A percentile compares a stretch with the other conserved stretches of the same genome.
These are phyloP conservation scores for Nephrocerus scutellatus DNA, from an alignment of 2,888 invertebrate species.

Conservation along the genomic window DNA sequence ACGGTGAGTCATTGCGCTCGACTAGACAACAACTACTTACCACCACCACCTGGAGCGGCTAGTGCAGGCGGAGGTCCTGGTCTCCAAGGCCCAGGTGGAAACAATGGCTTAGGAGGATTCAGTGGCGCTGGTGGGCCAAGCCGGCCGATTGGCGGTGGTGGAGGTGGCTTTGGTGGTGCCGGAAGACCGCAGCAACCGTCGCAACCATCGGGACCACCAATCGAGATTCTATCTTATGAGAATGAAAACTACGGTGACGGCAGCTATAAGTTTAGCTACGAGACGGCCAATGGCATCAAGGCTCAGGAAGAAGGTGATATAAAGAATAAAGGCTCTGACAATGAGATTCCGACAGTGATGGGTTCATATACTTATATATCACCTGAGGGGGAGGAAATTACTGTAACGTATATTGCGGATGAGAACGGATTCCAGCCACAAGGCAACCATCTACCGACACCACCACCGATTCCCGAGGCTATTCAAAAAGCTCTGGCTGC, in stretches of 20 bases:
- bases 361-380: conserved; percentile 60
- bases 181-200: conserved; percentile 31
- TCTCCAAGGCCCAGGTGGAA: conserved; percentile 39
- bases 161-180: conserved; percentile 30
- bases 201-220: conserved; percentile 44
- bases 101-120: conserved; percentile 38
- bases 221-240: conserved; percentile 53
- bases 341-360: conserved; percentile 53
- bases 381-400: conserved; percentile 58
- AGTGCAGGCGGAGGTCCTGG: conserved; percentile 45
- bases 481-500: conserved; percentile 54
- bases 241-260: conserved; percentile 56
- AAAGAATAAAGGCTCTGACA: conserved; percentile 54
- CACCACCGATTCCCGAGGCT: conserved; percentile 60
- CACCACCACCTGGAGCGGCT: conserved; percentile 50
- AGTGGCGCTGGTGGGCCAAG: conserved; percentile 28
- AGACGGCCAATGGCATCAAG: conserved; percentile 58
- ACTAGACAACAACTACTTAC: conserved; percentile 54
- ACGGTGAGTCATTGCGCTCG: conserved; percentile 49
- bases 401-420: conserved; percentile 58
- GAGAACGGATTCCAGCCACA: conserved; percentile 61
- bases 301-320: conserved; percentile 57
- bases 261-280: conserved; percentile 55
- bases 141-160: conserved; percentile 32
- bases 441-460: conserved; percentile 54